Evolutionary conservation across 1,140 invertebrate genomes (phyloP), one percentile per base, ranked within the genome.

Genomic region (Matsumurasca onukii): DNA sequence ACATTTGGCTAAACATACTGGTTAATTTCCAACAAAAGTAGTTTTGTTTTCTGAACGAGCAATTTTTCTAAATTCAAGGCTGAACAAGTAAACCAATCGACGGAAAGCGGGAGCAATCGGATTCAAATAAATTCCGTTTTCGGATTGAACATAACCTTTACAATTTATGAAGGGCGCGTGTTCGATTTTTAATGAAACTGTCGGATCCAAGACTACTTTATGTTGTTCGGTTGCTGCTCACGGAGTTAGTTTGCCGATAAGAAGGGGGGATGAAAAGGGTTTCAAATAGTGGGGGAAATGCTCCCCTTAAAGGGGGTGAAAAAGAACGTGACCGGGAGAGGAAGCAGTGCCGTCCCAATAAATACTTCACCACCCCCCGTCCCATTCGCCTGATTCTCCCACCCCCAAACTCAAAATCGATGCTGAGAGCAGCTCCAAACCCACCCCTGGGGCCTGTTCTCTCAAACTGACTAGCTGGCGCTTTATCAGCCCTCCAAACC

Each of bases 311-410:
- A 30, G 20, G 51, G 31, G 45, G 67, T 20, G 57, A 61, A 48
- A 48, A 39, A 31, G 57, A 27, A 70, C 63, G 30, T 31, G 62
- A 30, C 24, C 29, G 31, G 27, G 31, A 63, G n/a, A 24, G 22
- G 45, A 61, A 49, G 39, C 31, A 49, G 52, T 27, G 62, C 31
- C 59, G 49, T 20, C 48, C 69, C 45, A 51, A 22, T 49, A 63
- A 64, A 66, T 66, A 39, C 64, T 39, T 49, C 69, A 62, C 55
- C 69, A 51, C 51, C 70, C 66, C 25, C 59, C 27, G 27, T 48
- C 52, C 70, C 49, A 13, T 25, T 22, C 24, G 55, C 31, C 29
- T 63, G n/a, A n/a, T n/a, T 15, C 48, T 2, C 31, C 31, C 29
- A 31, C 13, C 25, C 62, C 62, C 31, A 22, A 31, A 15, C 25